Percentiles rank a stretch among this genome's conserved stretches.
These are phyloP conservation scores for Barnardius zonarius DNA, from an alignment of 2,113 vertebrate genomes.

Conservation along the genomic window DNA sequence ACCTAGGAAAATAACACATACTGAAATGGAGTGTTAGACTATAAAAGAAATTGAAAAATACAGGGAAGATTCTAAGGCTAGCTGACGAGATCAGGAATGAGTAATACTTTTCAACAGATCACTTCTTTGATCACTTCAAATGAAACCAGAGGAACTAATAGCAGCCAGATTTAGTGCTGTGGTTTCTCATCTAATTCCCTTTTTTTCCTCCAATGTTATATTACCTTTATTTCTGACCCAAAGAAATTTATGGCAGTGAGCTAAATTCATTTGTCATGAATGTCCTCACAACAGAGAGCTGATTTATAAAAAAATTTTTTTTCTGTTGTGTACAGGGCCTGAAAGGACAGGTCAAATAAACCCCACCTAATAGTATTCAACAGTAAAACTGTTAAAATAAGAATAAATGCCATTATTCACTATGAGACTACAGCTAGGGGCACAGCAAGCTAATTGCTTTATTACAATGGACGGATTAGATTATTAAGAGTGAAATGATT, in stretches of 20 bases:
- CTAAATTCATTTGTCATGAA: neutral
- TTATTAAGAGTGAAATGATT: slow-evolving; percentile 55
- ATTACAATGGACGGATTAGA: slow-evolving; percentile 34
- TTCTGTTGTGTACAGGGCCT: neutral
- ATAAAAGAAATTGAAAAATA: neutral
- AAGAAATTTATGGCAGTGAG: neutral
- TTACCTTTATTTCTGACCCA: neutral
- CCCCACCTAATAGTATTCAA: neutral
- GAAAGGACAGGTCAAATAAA: neutral
- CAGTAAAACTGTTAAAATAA: slow-evolving; percentile 6
- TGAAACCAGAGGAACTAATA: neutral
- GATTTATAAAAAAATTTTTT: neutral
- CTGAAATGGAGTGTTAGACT: neutral
- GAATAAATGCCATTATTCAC: neutral
- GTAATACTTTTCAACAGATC: neutral
- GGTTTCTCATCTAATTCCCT: neutral
- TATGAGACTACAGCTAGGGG: slow-evolving; percentile 25
- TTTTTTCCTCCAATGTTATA: neutral
- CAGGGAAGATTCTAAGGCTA: neutral
- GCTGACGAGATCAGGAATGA: neutral
- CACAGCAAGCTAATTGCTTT: slow-evolving; percentile 49
- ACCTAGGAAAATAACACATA: neutral
- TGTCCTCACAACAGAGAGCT: neutral
- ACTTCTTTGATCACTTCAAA: slow-evolving; percentile 25
- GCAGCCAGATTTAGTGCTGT: neutral